Conservation (phyloP, 2,797 vertebrate species). For the Oreochromis mossambicus region DNA sequence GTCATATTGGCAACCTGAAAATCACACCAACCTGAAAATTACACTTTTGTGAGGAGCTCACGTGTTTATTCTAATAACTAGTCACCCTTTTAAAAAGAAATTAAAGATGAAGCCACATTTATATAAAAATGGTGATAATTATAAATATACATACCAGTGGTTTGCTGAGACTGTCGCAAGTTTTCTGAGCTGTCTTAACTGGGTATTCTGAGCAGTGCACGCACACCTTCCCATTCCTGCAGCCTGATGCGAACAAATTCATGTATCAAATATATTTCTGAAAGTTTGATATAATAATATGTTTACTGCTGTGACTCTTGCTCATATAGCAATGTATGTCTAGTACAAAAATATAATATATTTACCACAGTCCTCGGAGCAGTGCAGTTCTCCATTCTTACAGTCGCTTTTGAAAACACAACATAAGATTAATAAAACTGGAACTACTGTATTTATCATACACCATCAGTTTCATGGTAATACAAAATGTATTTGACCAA, state of each 20-base stretch:
- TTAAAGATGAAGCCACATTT: not conserved
- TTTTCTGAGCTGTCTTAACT: constrained; percentile 57
- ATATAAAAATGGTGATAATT: not conserved
- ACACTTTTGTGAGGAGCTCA: not conserved
- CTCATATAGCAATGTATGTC: not conserved
- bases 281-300: rapidly evolving
- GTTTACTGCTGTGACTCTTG: not conserved
- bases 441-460: not conserved
- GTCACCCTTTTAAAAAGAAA: rapidly evolving
- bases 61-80: not conserved
- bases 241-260: constrained; percentile 36
- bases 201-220: constrained; percentile 54
- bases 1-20: constrained; percentile 27
- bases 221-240: constrained; percentile 59
- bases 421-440: not conserved
- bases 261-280: not conserved
- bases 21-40: not conserved
- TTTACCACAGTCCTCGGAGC: constrained; percentile 67
- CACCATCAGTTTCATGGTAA: not conserved
- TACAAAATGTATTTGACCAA: not conserved
- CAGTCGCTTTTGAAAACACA: constrained; percentile 59
- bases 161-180: constrained; percentile 68
- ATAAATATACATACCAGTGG: constrained; percentile 37
- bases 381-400: constrained; percentile 66
- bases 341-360: not conserved